A percentile compares a stretch with the other conserved stretches of the same genome.
phyloP scores from a whole-genome alignment of 2,888 invertebrate species.

The Sarcophaga variegata region DNA sequence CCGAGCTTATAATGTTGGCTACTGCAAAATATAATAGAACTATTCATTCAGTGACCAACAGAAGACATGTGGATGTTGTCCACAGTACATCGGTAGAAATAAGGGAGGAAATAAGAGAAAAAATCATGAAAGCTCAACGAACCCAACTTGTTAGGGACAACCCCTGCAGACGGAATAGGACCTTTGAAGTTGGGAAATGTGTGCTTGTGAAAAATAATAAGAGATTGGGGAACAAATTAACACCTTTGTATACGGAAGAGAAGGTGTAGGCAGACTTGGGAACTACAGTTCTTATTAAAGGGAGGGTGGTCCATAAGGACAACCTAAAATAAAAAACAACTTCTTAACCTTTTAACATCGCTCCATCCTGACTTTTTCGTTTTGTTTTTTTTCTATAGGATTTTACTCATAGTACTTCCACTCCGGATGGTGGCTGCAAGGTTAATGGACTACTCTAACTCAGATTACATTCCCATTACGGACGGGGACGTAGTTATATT shows the following conservation, averaged over 20 bases:
- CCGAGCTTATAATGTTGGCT: constrained; percentile 42
- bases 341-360: too few relatives aligned
- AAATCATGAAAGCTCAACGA: neutral
- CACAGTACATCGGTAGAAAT: neutral
- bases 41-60: constrained; percentile 59
- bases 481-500: constrained; percentile 13
- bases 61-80: constrained; percentile 30
- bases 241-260: constrained; percentile 25
- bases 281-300: constrained; percentile 6
- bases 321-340: too few relatives aligned
- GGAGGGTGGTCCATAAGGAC: neutral
- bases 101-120: neutral
- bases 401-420: neutral
- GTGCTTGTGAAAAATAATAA: constrained; percentile 31
- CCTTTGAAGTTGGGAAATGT: constrained; percentile 5
- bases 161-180: constrained; percentile 4
- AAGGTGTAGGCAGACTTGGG: constrained; percentile 25
- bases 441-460: constrained; percentile 18
- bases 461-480: constrained; percentile 20
- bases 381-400: neutral
- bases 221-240: constrained; percentile 41
- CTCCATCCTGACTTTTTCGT: neutral
- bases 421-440: neutral
- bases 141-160: neutral
- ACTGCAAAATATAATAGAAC: constrained; percentile 59